Base-by-base conservation (phyloP, 2,113 vertebrate species). In the Dicentrarchus labrax region DNA sequence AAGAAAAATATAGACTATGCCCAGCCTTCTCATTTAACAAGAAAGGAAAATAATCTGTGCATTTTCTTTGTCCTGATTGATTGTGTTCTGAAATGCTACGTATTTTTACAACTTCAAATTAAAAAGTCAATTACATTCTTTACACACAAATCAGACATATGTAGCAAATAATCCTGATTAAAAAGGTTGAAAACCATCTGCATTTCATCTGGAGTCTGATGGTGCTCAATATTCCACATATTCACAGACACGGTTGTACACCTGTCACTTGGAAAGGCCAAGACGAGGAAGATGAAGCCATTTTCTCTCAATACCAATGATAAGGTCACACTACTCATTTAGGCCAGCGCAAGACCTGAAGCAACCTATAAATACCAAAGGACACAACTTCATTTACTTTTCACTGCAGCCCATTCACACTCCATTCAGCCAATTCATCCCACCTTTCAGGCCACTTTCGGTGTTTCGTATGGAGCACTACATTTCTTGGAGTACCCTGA, bases 301-400 rank as follows among this genome's bases (percentile, higher is more conserved):
- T 84, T 78, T 74, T 74, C 76, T 41, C 70, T 72, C 67, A 41
- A 50, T 75, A 41, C 19, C 50, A 6, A 22, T 1, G 30, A 71
- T 72, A 85, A 83, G 88, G 84, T 90, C 86, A 80, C 10, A 0
- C 43, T 11, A 16, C 75, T 86, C 84, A 83, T 83, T 85, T 24
- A 79, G 57, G 48, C 22, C 17, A 54, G 43, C 3, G 3, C 13
- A 45, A 17, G 65, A 47, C 19, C 12, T 10, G 45, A 68, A 12
- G 68, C 57, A 62, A 47, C 71, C 72, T 53, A 57, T 54, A 57
- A 80, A 83, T 83, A 74, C 65, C 79, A 73, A 24, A 61, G 67
- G 62, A 76, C 57, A 75, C 6, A 43, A 50, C 72, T 75, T 83
- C 57, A 50, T 80, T 73, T 59, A 74, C 24, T 69, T 76, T 19